Conservation (phyloP, 2,797 vertebrate genomes). For the Hybognathus amarus region DNA sequence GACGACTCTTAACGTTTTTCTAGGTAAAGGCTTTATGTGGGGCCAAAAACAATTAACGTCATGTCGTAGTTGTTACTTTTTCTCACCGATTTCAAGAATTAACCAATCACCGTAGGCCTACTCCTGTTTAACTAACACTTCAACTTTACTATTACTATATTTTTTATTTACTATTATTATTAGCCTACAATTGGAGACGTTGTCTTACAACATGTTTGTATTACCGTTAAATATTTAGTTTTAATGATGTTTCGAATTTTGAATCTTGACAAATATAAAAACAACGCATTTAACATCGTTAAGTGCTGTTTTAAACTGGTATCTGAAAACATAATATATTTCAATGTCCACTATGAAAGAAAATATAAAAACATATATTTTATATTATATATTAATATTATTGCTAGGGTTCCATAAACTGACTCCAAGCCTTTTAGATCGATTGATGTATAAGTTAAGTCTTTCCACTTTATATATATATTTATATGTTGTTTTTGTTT, state of each 20-base stretch:
- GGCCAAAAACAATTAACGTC: neutral
- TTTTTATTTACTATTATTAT: neutral
- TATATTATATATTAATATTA: neutral
- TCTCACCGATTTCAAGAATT: neutral
- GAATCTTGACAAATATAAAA: neutral
- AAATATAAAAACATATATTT: neutral
- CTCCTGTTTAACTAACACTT: neutral
- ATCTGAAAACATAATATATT: neutral
- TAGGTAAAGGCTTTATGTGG: neutral
- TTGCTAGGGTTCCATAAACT: neutral
- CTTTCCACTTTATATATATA: no score
- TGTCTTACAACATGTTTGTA: neutral
- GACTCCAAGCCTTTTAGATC: neutral
- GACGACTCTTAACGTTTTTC: no score
- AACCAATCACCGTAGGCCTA: neutral
- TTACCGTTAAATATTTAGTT: neutral
- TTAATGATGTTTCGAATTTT: neutral
- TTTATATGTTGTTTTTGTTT: no score
- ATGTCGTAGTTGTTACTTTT: neutral
- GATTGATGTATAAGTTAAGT: no score
- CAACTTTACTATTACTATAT: neutral
- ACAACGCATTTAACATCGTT: neutral
- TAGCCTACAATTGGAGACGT: neutral
- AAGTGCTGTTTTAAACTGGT: neutral
- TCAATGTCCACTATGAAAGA: neutral